Evolutionary conservation across 2,113 vertebrate species (phyloP), one percentile per base, ranked within the genome.

Genomic region (Donacobius atricapilla): DNA sequence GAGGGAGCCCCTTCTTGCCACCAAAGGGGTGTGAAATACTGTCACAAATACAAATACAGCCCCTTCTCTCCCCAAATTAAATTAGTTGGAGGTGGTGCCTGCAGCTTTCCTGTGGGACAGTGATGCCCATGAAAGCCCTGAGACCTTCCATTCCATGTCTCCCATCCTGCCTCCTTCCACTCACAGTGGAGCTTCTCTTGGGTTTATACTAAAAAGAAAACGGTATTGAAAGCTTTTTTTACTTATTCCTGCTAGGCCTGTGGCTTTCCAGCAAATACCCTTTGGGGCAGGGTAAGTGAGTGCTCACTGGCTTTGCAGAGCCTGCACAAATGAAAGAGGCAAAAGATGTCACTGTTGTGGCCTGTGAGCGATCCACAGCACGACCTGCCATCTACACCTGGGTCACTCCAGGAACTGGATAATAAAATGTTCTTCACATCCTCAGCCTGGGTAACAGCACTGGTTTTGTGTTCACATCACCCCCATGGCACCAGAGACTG

Each of bases 121-220:
- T 0, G 3, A 50, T 56, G 40, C 23, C 44, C 4, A 1, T 3
- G 19, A 73, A 58, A 68, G 35, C 50, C 19, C 45, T 1, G 3
- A 51, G n/a, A 42, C 58, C 21, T 64, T 16, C 56, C 31, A 10
- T 31, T 9, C 30, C 9, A 0, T 28, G 27, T 27, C 51, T 89
- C 47, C 2, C 2, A 17, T 76, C 22, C 57, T 66, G 56, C 57
- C 51, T 83, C 80, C 48, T 68, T 31, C 68, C 17, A 27, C 54
- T 39, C 40, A 12, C 69, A 56, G 42, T 37, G 31, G 18, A 72
- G 39, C 39, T 76, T 53, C 31, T 63, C 22, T 48, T 58, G 66
- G n/a, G 13, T 71, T 92, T 69, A 44, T 6, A 42, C 1, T 1
- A 21, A 37, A 64, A 58, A 28, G 2, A 66, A 14, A 2, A 5